phyloP scores from a whole-genome alignment of 2,797 vertebrate genomes.

The Parauchenoglanis punctatus region DNA sequence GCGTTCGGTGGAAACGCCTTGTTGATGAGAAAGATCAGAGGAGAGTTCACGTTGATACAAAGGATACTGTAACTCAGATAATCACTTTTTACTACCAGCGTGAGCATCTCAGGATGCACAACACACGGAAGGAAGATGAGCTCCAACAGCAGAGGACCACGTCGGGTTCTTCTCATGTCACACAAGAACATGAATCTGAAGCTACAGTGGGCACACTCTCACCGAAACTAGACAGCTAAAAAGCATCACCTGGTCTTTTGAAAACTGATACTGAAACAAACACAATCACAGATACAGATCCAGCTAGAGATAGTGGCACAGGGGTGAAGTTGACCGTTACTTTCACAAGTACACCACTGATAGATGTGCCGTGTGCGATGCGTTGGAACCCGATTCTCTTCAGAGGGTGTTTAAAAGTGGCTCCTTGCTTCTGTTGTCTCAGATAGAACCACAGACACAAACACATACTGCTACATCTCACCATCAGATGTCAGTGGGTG shows the following conservation, averaged over 20 bases:
- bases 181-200: not conserved
- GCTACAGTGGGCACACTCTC: not conserved
- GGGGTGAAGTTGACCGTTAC: not conserved
- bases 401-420: not conserved
- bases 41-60: not conserved
- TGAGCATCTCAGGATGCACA: not conserved
- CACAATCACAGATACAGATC: not conserved
- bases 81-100: not conserved
- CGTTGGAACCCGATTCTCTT: not conserved
- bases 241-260: not conserved
- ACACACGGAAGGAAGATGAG: not conserved
- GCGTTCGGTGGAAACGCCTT: not conserved
- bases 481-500: conserved; percentile 1
- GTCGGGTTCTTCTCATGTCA: too few relatives aligned
- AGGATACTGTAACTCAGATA: not conserved
- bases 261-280: not conserved
- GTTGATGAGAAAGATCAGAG: not conserved
- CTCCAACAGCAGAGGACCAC: too few relatives aligned
- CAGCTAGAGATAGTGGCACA: too few relatives aligned
- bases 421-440: not conserved
- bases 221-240: not conserved
- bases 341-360: not conserved
- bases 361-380: not conserved
- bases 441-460: not conserved
- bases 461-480: conserved; percentile 1